Evolutionary conservation across 2,888 invertebrate species (phyloP), one percentile per base, ranked within the genome.

Genomic region (Drosophila lutescens): DNA sequence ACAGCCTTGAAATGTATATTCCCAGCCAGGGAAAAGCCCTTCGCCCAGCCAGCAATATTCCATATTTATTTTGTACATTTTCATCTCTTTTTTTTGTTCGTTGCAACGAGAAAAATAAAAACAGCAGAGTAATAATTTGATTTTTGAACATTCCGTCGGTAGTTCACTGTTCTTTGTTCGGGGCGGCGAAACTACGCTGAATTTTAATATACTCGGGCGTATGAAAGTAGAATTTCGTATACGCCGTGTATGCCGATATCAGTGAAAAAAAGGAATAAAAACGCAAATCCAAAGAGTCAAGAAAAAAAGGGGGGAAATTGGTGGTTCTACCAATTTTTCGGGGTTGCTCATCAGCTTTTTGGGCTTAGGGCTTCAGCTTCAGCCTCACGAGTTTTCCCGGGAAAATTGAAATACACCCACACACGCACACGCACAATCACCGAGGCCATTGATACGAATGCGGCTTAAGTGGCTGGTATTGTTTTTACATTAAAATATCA

Each of bases 401-500:
- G 60, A 53, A 79, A 84, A 77, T 79, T 76, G 77, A 86, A 84
- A 79, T 71, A 60, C 72, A 54, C 40, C 26, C 26, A 26, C 26
- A 5, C 5, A 53, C 44, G 12, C 50, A 38, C 43, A 50, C 50
- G 13, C 47, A 54, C 46, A 41, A 51, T 50, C 46, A 13, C 36
- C 13, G 38, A n/a, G 12, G 44, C 36, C 65, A 57, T 75, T 69
- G 65, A 55, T 74, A 65, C 78, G 79, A 81, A 76, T 75, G 58
- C 59, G 68, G 88, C 88, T 83, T 80, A 88, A 88, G 86, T 88
- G 86, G 73, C 76, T 85, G 75, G 73, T 81, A 88, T 86, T 88
- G 86, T 85, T 88, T 86, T 84, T 88, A 80, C 86, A 86, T 86
- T 88, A 86, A 86, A 88, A 88, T 86, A 84, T 87, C 88, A 86